Conservation (phyloP, 2,888 invertebrate species). For the Hypercompe scribonia region DNA sequence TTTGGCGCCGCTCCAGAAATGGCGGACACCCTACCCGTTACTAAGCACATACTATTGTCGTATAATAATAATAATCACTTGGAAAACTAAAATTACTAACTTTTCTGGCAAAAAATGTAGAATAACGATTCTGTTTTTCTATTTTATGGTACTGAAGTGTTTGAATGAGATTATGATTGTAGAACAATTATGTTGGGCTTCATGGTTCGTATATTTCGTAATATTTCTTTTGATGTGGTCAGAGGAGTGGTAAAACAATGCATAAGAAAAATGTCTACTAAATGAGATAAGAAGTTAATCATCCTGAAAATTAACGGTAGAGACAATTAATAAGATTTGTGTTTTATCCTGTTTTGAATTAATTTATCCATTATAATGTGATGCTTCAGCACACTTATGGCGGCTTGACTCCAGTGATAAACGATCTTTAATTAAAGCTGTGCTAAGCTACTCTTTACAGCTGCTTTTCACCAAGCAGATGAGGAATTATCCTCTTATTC, state of each 20-base stretch:
- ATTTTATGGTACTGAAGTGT: conserved; percentile 6
- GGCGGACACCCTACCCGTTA: conserved; percentile 60
- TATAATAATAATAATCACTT: conserved; percentile 10
- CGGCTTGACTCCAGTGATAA: too few relatives aligned
- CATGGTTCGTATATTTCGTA: conserved; percentile 32
- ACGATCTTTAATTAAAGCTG: too few relatives aligned
- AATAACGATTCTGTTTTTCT: conserved; percentile 1
- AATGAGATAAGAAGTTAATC: neutral
- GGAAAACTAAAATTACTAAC: conserved; percentile 2
- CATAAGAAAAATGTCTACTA: neutral
- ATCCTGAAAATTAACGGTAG: neutral
- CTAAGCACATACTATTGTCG: conserved; percentile 55
- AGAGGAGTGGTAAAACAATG: conserved; percentile 2
- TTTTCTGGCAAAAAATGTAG: neutral
- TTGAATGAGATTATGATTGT: conserved; percentile 21
- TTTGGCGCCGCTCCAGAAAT: conserved; percentile 76
- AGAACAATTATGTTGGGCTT: conserved; percentile 25
- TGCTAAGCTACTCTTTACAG: too few relatives aligned
- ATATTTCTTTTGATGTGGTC: conserved; percentile 29
- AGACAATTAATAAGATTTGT: neutral
- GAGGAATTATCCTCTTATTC: neutral
- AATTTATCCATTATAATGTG: too few relatives aligned
- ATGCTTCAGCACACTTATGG: too few relatives aligned
- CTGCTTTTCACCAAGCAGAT: too few relatives aligned
- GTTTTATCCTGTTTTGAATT: too few relatives aligned